A percentile compares a stretch with the other conserved stretches of the same genome.
phyloP scores from a whole-genome alignment of 2,797 vertebrate genomes.

The Acipenser oxyrinchus region DNA sequence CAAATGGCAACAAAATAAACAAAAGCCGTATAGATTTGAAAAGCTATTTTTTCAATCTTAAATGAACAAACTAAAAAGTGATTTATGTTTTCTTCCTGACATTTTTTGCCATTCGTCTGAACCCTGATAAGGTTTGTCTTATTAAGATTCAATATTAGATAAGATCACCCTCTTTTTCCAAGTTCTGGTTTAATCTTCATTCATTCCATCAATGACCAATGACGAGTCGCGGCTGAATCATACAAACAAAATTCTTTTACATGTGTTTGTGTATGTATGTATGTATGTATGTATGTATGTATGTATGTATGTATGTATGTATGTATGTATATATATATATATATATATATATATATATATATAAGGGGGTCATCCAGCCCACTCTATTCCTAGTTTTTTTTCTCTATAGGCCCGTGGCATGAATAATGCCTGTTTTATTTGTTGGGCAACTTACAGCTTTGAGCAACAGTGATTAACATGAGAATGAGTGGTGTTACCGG shows the following conservation, averaged over 20 bases:
- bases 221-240: not conserved
- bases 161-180: not conserved
- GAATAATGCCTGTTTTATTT: constrained; percentile 94
- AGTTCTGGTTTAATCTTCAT: not conserved
- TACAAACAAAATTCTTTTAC: no score
- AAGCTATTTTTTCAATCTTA: no score
- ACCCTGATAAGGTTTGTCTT: no score
- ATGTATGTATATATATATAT: no score
- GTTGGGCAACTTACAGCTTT: constrained; percentile 89
- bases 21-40: constrained; percentile 22
- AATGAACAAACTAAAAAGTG: no score
- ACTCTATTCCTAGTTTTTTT: constrained; percentile 18
- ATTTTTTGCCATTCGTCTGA: no score
- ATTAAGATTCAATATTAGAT: not conserved
- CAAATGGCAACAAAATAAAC: constrained; percentile 37
- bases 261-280: no score
- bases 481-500: constrained; percentile 77
- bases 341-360: no score
- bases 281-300: no score
- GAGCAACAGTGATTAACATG: constrained; percentile 87
- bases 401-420: constrained; percentile 60
- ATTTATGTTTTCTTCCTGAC: no score
- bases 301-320: no score
- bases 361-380: constrained; percentile 1
- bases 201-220: not conserved